A percentile compares a stretch with the other conserved stretches of the same genome.
These are phyloP conservation scores for Yponomeuta cagnagella DNA, from an alignment of 2,888 invertebrate species.

Conservation along the genomic window DNA sequence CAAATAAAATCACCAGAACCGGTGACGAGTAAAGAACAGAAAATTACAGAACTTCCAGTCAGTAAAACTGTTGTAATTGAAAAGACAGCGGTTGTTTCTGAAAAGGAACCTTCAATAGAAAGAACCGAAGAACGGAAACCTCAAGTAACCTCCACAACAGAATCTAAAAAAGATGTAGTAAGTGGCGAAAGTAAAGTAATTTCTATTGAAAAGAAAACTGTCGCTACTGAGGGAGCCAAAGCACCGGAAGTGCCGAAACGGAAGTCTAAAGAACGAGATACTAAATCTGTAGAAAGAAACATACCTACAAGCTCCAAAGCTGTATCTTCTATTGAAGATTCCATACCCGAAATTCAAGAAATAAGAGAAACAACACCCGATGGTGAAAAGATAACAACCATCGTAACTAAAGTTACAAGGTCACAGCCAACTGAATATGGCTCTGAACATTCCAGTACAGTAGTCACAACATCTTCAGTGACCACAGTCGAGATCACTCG, in stretches of 20 bases:
- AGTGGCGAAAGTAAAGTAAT: constrained; percentile 9
- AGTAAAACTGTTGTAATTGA: constrained; percentile 32
- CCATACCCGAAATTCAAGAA: constrained; percentile 36
- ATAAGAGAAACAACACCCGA: constrained; percentile 25
- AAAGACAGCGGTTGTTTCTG: constrained; percentile 20
- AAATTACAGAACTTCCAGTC: constrained; percentile 16
- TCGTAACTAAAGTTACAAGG: constrained; percentile 5
- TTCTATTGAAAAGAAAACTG: constrained; percentile 11
- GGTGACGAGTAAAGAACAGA: constrained; percentile 1
- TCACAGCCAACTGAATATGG: constrained; percentile 15
- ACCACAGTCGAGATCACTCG: constrained; percentile 53
- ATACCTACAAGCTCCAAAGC: neutral
- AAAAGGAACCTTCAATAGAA: neutral
- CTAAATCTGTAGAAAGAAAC: constrained; percentile 18
- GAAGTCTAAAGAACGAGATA: constrained; percentile 11
- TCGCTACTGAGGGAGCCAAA: constrained; percentile 2
- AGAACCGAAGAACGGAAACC: constrained; percentile 14
- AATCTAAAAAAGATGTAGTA: neutral
- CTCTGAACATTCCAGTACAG: constrained; percentile 30
- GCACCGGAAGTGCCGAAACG: constrained; percentile 1
- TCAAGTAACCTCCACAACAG: neutral
- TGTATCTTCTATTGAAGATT: constrained; percentile 23
- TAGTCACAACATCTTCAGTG: constrained; percentile 44
- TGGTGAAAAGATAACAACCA: constrained; percentile 11
- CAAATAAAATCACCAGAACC: constrained; percentile 17